Evolutionary conservation across 2,888 invertebrate genomes (phyloP).

Genomic region (Metacarcinus magister): DNA sequence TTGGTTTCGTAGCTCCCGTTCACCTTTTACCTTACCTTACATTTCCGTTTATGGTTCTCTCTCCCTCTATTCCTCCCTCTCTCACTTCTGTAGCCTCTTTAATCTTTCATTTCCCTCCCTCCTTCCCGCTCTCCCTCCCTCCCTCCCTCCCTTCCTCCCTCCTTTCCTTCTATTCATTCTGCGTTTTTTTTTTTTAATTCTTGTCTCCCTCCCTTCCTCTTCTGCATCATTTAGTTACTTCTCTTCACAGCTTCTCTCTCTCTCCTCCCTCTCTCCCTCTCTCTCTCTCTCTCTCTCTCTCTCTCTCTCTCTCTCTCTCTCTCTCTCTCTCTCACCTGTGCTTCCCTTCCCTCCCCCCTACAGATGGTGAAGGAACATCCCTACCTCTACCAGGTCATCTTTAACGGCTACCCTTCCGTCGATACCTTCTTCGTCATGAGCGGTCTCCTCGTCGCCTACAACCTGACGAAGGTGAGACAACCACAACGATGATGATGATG

Average conservation of each 20-base stretch:
- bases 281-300: constrained; percentile 13
- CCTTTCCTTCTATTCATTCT: not conserved
- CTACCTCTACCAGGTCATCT: constrained; percentile 40
- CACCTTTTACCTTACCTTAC: not conserved
- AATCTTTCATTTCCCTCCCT: too few species aligned
- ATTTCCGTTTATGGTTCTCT: not conserved
- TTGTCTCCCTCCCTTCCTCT: not conserved
- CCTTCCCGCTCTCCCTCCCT: not conserved
- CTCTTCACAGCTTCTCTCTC: not conserved
- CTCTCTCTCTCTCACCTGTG: not conserved
- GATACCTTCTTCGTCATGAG: constrained; percentile 80
- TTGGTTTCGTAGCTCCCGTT: too few species aligned
- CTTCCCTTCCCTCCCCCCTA: not conserved
- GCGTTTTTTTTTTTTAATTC: not conserved
- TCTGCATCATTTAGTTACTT: too few species aligned
- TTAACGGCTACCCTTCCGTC: constrained; percentile 76
- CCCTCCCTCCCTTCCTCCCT: not conserved
- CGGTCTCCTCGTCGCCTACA: constrained; percentile 75
- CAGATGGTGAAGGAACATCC: not conserved
- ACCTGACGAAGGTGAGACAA: not conserved
- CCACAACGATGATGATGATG: not conserved
- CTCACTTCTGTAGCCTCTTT: too few species aligned
- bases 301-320: not conserved
- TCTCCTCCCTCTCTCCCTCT: not conserved
- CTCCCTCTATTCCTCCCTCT: too few species aligned